phyloP scores from a whole-genome alignment of 1,140 invertebrate genomes.

The Papilio helenus region DNA sequence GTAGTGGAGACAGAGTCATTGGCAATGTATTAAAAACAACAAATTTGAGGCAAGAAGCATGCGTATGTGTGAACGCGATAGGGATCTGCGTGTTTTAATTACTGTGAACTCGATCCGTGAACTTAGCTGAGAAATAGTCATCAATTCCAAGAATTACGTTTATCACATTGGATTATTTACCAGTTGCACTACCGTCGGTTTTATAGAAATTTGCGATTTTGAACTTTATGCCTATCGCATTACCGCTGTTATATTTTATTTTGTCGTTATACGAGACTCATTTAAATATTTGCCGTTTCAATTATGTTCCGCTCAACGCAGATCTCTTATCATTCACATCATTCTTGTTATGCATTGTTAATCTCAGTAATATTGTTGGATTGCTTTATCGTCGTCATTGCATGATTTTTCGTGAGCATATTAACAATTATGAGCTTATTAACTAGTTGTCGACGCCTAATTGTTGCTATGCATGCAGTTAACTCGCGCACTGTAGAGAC shows the following conservation, averaged over 20 bases:
- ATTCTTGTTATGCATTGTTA: conserved; percentile 39
- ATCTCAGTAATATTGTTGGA: conserved; percentile 41
- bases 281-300: conserved; percentile 27
- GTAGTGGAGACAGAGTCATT: conserved; percentile 53
- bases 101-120: conserved; percentile 34
- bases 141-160: conserved; percentile 23
- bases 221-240: conserved; percentile 38
- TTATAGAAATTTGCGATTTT: conserved; percentile 24
- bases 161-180: conserved; percentile 17
- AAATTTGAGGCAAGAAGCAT: conserved; percentile 85
- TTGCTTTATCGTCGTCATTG: conserved; percentile 46
- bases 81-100: conserved; percentile 65
- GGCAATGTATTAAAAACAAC: conserved; percentile 71
- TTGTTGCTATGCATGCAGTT: conserved; percentile 31
- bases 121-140: conserved; percentile 29
- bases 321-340: conserved; percentile 58
- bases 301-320: conserved; percentile 44
- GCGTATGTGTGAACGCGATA: conserved; percentile 74
- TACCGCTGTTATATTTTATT: not conserved
- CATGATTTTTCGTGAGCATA: conserved; percentile 39
- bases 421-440: conserved; percentile 31
- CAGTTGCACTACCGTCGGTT: conserved; percentile 35
- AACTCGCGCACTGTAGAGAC: conserved; percentile 14
- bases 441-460: conserved; percentile 31
- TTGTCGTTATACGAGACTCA: conserved; percentile 40